Evolutionary conservation across 2,888 invertebrate genomes (phyloP), one percentile per base, ranked within the genome.

Genomic region (Tricholauxania praeusta): DNA sequence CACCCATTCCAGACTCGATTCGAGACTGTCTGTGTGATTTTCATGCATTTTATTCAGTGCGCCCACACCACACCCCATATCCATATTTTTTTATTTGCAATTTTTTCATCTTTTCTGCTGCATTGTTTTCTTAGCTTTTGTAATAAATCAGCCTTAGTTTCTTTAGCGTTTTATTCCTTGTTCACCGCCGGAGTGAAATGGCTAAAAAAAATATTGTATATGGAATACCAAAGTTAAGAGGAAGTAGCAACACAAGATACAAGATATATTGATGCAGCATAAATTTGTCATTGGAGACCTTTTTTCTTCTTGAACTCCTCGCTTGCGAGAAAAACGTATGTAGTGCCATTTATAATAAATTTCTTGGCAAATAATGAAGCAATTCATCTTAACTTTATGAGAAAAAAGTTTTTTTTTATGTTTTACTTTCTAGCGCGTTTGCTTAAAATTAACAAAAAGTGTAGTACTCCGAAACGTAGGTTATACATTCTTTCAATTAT

Each of bases 221-320:
- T 39, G 39, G 39, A 10, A 39, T 10, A 10, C 39, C 8, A 10
- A 39, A 39, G 39, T 39, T 7, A 28, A 28, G 39, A 10, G 2
- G 39, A 1, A 39, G 39, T 4, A 39, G 39, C 8, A 57, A 63
- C 48, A 48, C 14, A 47, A 67, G 32, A n/a, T 48, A 39, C 39
- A 48, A 57, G 67, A 67, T 67, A 57, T 67, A 67, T 67, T 67
- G 28, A 67, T 17, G 57, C 67, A 47, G 67, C 55, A 67, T 19
- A 55, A 67, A 67, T 67, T 67, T 67, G 67, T 67, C 55, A 67
- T 48, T 47, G 57, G 39, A 12, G 17, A 22, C n/a, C n/a, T 66
- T 66, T 53, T 66, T 15, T 15, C 47, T 39, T 62, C n/a, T 32
- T 32, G 52, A 22, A 32, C 28, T 17, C 55, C 39, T 15, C 39